Conservation (phyloP, 1,140 invertebrate species). For the Drosophila orosa region DNA sequence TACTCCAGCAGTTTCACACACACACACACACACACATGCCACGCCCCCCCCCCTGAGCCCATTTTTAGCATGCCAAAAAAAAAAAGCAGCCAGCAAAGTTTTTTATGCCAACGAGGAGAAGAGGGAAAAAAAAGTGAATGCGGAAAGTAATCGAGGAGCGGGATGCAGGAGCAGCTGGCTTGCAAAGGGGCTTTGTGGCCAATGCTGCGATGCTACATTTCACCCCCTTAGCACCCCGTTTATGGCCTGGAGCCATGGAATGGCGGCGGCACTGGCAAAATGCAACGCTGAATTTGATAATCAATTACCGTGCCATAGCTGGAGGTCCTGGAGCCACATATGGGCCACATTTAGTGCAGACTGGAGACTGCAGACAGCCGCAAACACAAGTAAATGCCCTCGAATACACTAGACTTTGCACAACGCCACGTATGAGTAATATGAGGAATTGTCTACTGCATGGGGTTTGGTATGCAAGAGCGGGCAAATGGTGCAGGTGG, state of each 20-base stretch:
- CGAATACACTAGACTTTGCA: slow-evolving; percentile 38
- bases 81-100: slow-evolving; percentile 45
- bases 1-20: slow-evolving; percentile 29
- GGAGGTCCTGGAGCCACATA: slow-evolving; percentile 42
- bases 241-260: slow-evolving; percentile 32
- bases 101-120: slow-evolving; percentile 47
- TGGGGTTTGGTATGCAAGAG: neutral
- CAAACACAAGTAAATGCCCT: slow-evolving; percentile 50
- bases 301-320: slow-evolving; percentile 69
- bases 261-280: slow-evolving; percentile 49
- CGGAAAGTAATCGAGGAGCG: slow-evolving; percentile 18
- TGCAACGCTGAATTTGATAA: slow-evolving; percentile 79
- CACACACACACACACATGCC: slow-evolving; percentile 9
- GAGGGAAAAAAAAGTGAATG: slow-evolving; percentile 38
- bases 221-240: slow-evolving; percentile 7
- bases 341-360: slow-evolving; percentile 65
- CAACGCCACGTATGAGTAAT: slow-evolving; percentile 45
- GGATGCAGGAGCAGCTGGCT: slow-evolving; percentile 30
- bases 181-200: slow-evolving; percentile 28
- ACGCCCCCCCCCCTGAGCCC: slow-evolving; percentile 49
- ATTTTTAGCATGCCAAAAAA: slow-evolving; percentile 59
- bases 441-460: slow-evolving; percentile 36
- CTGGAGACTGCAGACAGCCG: slow-evolving; percentile 45
- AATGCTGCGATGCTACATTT: slow-evolving; percentile 26
- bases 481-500: slow-evolving; percentile 37